A percentile compares a stretch with the other conserved stretches of the same genome.
Conservation (phyloP, 2,797 vertebrate genomes). For the Pangasius djambal region DNA sequence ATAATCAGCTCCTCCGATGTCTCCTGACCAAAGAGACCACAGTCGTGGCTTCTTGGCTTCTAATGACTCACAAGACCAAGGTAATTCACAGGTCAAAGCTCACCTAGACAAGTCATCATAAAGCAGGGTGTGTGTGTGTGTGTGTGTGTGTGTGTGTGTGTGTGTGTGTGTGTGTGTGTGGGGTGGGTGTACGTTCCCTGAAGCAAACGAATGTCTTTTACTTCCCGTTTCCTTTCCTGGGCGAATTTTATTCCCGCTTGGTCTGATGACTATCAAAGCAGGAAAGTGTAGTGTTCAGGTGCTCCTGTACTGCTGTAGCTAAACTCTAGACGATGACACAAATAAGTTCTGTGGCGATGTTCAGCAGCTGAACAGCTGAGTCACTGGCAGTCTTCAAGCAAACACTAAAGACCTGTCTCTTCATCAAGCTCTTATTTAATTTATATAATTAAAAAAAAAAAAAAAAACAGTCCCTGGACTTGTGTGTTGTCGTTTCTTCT, state of each 20-base stretch:
- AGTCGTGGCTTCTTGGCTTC: neutral
- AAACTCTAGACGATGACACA: neutral
- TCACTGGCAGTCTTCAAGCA: neutral
- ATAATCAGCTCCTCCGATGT: neutral
- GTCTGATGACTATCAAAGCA: neutral
- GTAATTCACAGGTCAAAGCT: neutral
- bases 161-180: too few relatives aligned
- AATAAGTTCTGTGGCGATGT: neutral
- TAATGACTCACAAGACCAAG: neutral
- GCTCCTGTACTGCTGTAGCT: neutral
- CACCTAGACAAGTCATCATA: neutral
- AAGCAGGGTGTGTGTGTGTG: neutral
- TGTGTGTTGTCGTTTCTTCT: neutral
- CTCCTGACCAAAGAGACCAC: neutral
- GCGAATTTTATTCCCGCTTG: neutral
- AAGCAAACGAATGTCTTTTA: neutral
- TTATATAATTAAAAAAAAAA: neutral
- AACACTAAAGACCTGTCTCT: neutral
- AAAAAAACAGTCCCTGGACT: neutral
- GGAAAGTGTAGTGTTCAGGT: neutral
- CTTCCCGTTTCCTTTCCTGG: neutral
- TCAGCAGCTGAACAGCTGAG: neutral
- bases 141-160: too few relatives aligned
- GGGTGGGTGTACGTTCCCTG: too few relatives aligned
- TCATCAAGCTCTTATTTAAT: neutral